Evolutionary conservation across 30 jellyfish, hydroid and myxozoan species (phyloP), one percentile per base, ranked within the genome.

Genomic region (Hydractinia symbiolongicarpus): DNA sequence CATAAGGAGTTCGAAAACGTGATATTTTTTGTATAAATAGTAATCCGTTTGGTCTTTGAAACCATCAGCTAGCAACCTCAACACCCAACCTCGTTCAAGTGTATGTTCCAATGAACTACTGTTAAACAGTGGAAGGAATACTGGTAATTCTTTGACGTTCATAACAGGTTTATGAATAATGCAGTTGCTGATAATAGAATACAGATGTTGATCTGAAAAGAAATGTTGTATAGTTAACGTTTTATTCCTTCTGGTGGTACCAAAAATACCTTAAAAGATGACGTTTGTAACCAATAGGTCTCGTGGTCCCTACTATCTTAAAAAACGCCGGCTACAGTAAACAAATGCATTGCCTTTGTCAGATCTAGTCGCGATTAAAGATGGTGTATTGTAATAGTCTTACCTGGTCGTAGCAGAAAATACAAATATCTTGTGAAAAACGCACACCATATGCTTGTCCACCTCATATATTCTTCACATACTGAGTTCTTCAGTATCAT

Each of bases 361-460:
- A 58, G 17, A 58, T 16, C 69, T 11, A 16, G 69, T 58, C 19
- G 3, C 15, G 69, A 58, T 58, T 3, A 11, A 13, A 16, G 69
- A 11, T 58, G 69, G 19, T 58, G 69, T 2, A 30, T 30, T 30
- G 44, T 30, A 30, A 16, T 58, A 11, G 69, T 16, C 13, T 5
- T 73, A 89, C 97, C 97, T 84, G 97, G 86, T 15, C 85, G 88
- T 6, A 84, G 68, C 14, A 89, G 40, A 19, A 89, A 50, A 19
- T 84, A 86, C 20, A 89, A 81, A 79, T 90, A 89, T 72, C 90
- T 69, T 13, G 84, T 52, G 17, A 81, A 51, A 60, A 89, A 78
- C 74, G 67, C 73, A 66, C 81, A 79, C 58, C 84, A 56, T 30
- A 81, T 77, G 53, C 83, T 50, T 71, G 97, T 95, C 7, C 84